Conservation (phyloP, 2,797 vertebrate genomes). For the Mormyrops attenuatus region DNA sequence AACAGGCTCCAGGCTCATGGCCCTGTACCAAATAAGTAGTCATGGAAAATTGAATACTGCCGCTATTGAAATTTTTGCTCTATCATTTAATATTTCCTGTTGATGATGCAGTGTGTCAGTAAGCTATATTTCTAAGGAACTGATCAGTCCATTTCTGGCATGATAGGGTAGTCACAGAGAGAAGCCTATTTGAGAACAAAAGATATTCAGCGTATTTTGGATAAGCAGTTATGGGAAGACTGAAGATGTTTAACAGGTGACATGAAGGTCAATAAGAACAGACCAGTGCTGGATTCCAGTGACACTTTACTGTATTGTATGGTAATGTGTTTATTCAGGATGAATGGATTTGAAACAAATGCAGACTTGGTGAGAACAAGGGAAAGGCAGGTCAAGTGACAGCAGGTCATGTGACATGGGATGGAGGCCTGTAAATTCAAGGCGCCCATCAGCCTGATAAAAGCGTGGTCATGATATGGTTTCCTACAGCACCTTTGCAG, state of each 20-base stretch:
- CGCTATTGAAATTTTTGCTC: too few relatives aligned
- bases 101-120: too few relatives aligned
- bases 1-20: too few relatives aligned
- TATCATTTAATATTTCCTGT: too few relatives aligned
- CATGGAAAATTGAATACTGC: too few relatives aligned
- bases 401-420: neutral
- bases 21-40: too few relatives aligned
- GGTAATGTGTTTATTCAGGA: neutral
- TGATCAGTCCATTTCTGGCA: neutral
- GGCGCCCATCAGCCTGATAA: neutral
- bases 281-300: neutral
- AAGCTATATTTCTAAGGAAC: too few relatives aligned
- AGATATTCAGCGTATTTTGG: neutral
- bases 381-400: neutral
- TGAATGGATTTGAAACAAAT: neutral
- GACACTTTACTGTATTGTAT: neutral
- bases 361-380: neutral
- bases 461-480: neutral
- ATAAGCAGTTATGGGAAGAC: neutral
- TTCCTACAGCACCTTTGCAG: neutral
- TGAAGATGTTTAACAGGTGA: neutral
- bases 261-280: neutral
- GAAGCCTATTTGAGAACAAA: neutral
- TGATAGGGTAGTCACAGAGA: neutral
- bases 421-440: neutral